phyloP scores from a whole-genome alignment of 2,113 vertebrate genomes.

The Gopherus flavomarginatus region DNA sequence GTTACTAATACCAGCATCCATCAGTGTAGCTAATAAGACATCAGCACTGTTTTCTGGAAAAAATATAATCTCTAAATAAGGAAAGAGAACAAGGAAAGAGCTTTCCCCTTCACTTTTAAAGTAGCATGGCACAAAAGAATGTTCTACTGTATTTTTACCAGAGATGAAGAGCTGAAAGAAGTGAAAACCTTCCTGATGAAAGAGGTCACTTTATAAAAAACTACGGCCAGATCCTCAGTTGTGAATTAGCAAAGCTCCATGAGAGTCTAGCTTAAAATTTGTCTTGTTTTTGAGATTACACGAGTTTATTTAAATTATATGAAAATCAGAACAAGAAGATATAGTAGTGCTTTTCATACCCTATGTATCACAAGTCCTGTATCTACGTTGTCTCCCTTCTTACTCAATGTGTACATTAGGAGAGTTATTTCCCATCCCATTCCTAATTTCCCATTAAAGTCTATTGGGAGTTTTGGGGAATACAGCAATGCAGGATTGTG shows the following conservation, averaged over 20 bases:
- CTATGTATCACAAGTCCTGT: neutral
- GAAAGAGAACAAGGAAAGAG: neutral
- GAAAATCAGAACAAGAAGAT: neutral
- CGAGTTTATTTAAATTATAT: neutral
- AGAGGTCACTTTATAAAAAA: neutral
- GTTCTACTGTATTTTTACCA: neutral
- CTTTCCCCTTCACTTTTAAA: neutral
- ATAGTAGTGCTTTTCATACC: neutral
- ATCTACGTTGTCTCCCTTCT: neutral
- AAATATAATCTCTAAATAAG: neutral
- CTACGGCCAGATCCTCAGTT: neutral
- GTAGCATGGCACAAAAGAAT: fast-evolving
- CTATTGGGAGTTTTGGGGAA: neutral
- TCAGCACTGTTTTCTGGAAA: neutral
- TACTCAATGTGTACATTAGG: neutral
- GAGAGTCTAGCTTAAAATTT: neutral
- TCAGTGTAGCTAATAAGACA: neutral
- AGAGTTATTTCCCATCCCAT: too few relatives aligned
- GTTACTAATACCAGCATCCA: neutral
- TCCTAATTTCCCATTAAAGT: neutral
- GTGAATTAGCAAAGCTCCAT: neutral
- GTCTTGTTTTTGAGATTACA: neutral
- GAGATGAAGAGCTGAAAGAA: neutral
- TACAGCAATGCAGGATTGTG: neutral
- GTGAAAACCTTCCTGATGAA: neutral